Evolutionary conservation across 2,888 invertebrate species (phyloP), one percentile per base, ranked within the genome.

Genomic region (Drosophila neonasuta): DNA sequence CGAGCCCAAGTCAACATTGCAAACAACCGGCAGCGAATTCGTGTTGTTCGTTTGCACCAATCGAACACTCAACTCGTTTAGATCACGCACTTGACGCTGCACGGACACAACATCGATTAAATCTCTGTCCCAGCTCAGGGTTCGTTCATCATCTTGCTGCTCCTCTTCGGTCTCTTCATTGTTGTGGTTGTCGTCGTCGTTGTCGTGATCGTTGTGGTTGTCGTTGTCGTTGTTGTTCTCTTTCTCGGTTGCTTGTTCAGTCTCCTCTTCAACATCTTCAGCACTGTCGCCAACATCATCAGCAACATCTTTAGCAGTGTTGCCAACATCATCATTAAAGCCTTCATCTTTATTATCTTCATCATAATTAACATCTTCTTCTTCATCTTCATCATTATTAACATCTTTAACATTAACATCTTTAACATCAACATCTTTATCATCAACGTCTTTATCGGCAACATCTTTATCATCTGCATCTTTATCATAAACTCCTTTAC

Each of bases 71-170:
- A 58, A 11, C 6, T 59, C 58, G 0, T 48, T 15, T 1, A 20
- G 4, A 8, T 15, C 29, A 1, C 63, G 55, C 2, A 64, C 6
- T 15, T 51, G 51, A 0, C 56, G 48, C 48, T 57, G 39, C 54
- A 69, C 51, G 8, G 64, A 64, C 1, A 55, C 51, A 32, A 64
- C 58, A 1, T 68, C 68, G 0, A 54, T 56, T 7, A 42, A 48
- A 1, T 69, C 69, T 6, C 54, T 70, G 0, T 42, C 63, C 63
- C 63, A 70, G 34, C 55, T 70, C 0, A 20, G 20, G 0, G 20
- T 20, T 56, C 68, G 1, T 70, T 55, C n/a, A 2, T 57, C 54
- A 20, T 1, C 36, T 8, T 13, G 36, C 30, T 61, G 49, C 11
- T 61, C 57, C 10, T 57, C 41, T 13, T 46, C 13, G 0, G 11